A percentile compares a stretch with the other conserved stretches of the same genome.
phyloP scores from a whole-genome alignment of 2,113 vertebrate genomes.

The Callipepla californica region DNA sequence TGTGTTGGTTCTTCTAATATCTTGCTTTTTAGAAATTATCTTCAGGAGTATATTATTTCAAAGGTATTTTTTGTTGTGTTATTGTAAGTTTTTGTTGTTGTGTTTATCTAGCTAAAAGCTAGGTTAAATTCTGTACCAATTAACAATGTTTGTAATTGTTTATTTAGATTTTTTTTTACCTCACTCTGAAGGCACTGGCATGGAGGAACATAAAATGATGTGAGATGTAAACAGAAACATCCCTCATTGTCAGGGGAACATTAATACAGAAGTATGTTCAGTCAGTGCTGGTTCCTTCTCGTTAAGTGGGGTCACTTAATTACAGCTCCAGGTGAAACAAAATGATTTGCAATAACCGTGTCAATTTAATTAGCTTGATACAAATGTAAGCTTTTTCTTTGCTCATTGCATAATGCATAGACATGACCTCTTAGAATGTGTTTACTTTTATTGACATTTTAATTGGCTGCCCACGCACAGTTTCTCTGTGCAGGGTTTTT shows the following conservation, averaged over 20 bases:
- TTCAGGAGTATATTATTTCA: not conserved
- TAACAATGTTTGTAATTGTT: not conserved
- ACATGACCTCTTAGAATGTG: not conserved
- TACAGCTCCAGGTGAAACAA: conserved; percentile 34
- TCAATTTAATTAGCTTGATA: conserved; percentile 51
- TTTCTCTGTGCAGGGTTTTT: not conserved
- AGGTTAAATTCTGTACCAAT: not conserved
- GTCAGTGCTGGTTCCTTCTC: not conserved
- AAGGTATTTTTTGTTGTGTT: not conserved
- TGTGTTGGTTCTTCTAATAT: not conserved
- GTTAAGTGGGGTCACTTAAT: conserved; percentile 48
- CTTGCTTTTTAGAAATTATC: not conserved
- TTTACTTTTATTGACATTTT: conserved; percentile 37
- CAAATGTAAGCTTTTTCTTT: not conserved
- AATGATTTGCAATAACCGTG: conserved; percentile 35
- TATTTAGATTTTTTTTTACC: not conserved
- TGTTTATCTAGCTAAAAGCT: not conserved
- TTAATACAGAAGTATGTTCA: not conserved
- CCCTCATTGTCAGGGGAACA: conserved; percentile 10
- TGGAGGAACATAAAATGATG: not conserved
- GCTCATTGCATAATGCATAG: not conserved
- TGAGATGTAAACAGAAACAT: conserved; percentile 30
- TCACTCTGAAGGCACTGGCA: not conserved
- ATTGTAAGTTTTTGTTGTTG: no score
- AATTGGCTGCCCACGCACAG: not conserved